These are phyloP conservation scores for Oedothorax gibbosus DNA, from an alignment of 1,140 invertebrate species.

Conservation along the genomic window DNA sequence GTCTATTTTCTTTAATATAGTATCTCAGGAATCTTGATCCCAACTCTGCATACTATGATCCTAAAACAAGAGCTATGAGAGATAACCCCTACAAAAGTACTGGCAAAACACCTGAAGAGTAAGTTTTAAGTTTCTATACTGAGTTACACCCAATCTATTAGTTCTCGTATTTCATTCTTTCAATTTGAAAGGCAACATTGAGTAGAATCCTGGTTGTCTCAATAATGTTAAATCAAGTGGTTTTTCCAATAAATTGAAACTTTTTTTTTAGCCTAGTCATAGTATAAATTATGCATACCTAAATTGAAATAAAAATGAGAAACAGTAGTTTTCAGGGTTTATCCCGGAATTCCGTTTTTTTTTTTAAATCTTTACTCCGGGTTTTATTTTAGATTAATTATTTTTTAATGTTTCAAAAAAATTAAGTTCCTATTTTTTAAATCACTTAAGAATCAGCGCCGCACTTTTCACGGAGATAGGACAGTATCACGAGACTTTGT, in stretches of 20 bases:
- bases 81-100: conserved; percentile 89
- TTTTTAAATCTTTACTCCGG: too few relatives aligned
- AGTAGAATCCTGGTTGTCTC: too few relatives aligned
- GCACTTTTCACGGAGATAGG: too few relatives aligned
- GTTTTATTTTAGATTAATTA: too few relatives aligned
- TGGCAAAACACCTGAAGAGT: conserved; percentile 76
- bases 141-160: background rate
- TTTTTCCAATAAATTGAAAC: background rate
- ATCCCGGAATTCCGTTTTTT: too few relatives aligned
- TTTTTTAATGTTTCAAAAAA: too few relatives aligned
- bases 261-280: background rate
- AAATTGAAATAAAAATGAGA: background rate
- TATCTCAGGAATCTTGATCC: conserved; percentile 97
- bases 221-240: too few relatives aligned
- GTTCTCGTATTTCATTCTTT: background rate
- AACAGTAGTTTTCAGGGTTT: too few relatives aligned
- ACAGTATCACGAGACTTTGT: too few relatives aligned
- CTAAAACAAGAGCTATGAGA: conserved; percentile 98
- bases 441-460: too few relatives aligned
- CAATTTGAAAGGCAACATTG: background rate
- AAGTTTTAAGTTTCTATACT: conserved; percentile 66
- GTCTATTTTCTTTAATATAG: conserved; percentile 65
- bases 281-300: background rate
- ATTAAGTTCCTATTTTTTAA: too few relatives aligned
- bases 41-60: conserved; percentile 98